Base-by-base conservation (phyloP, 2,888 invertebrate genomes). In the Ryuthela nishihirai region DNA sequence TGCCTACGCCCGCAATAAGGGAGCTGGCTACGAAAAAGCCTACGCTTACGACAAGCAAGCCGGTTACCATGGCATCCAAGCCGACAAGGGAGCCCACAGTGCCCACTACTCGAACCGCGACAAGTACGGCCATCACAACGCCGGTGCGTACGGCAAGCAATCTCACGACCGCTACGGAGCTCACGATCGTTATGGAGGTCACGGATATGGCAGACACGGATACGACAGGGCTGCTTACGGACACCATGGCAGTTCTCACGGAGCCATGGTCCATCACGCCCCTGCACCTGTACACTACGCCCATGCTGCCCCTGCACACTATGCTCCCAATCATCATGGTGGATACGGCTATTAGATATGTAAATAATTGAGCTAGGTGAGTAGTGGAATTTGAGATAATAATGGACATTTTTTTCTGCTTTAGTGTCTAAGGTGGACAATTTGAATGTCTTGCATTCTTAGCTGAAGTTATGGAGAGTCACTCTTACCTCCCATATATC, bases 151-250 rank as follows among this genome's bases (percentile, higher is more conserved):
- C 15, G 42, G n/a, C 24, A 25, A 17, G n/a, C 24, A 42, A 18
- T 23, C 15, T 17, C n/a, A 42, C 15, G 24, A 42, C 15, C 15
- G 25, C 18, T 7, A 42, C 15, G 25, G n/a, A 25, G 26, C 15
- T 9, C 26, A 18, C 18, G 18, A 23, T 26, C n/a, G 26, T 25
- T 42, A 42, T 25, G 42, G 42, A 7, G 4, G 10, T 23, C 42
- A 25, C 24, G 42, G 42, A 42, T 42, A 42, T 24, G 25, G 42
- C 24, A 24, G 15, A 18, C 42, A 42, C 25, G 42, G 42, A 7
- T 42, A 42, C 18, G 24, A 15, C n/a, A 7, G 26, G 15, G 24
- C 7, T 12, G 17, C 15, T 25, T 26, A 42, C 18, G 39, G 6
- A 17, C 4, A 12, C 18, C 2, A 39, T 39, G 39, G 39, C 18